phyloP scores from a whole-genome alignment of 2,113 vertebrate species.

The Pseudorasbora parva region DNA sequence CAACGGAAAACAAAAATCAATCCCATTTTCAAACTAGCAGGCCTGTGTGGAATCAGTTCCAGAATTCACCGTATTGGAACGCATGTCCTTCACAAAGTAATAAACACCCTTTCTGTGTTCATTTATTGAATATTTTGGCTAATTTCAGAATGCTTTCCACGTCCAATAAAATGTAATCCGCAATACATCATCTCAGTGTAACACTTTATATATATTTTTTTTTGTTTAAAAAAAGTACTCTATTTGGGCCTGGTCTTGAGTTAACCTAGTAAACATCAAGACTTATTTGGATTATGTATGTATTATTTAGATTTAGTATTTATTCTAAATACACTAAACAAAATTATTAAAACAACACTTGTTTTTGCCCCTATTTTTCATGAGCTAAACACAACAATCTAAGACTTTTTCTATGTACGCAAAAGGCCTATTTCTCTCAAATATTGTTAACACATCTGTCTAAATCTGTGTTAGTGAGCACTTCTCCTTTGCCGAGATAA shows the following conservation, averaged over 20 bases:
- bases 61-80: not conserved
- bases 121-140: not conserved
- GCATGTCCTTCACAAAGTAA: not conserved
- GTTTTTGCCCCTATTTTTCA: no score
- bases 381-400: no score
- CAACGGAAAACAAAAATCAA: not conserved
- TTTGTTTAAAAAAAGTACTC: no score
- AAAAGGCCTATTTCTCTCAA: no score
- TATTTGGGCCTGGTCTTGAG: not conserved
- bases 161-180: not conserved
- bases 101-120: not conserved
- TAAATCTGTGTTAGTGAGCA: no score
- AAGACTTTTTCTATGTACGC: no score
- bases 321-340: not conserved
- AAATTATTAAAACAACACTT: no score
- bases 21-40: not conserved
- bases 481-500: no score
- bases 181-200: not conserved
- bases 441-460: no score
- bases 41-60: not conserved
- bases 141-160: not conserved
- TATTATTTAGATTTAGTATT: not conserved
- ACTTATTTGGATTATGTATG: not conserved
- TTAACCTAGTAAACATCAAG: not conserved
- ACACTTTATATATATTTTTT: no score